phyloP scores from a whole-genome alignment of 2,888 invertebrate species.

The Cerceris rybyensis region DNA sequence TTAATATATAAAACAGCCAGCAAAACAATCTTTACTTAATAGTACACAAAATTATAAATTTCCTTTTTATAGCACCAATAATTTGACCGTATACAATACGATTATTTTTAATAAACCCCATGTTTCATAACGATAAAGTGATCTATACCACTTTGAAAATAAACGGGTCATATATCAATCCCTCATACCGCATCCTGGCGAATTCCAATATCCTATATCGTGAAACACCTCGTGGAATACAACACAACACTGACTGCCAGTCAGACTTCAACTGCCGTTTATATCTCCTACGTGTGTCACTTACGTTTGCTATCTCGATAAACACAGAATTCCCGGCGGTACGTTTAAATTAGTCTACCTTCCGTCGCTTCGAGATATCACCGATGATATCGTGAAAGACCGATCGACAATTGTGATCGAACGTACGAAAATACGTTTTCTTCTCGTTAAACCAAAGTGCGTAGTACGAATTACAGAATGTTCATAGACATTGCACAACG shows the following conservation, averaged over 20 bases:
- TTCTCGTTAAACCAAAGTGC: slow-evolving; percentile 17
- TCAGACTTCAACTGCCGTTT: slow-evolving; percentile 35
- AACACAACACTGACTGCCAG: slow-evolving; percentile 43
- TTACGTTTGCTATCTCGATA: slow-evolving; percentile 56
- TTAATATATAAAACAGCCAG: too few species aligned
- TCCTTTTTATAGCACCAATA: too few species aligned
- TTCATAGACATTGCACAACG: not conserved
- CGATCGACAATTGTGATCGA: not conserved
- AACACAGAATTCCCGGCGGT: slow-evolving; percentile 25
- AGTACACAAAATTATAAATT: too few species aligned
- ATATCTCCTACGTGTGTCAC: slow-evolving; percentile 53
- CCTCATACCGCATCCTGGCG: not conserved
- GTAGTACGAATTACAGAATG: slow-evolving; percentile 36
- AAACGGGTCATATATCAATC: not conserved
- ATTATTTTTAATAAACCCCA: too few species aligned
- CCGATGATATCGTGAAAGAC: slow-evolving; percentile 29
- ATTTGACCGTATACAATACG: too few species aligned
- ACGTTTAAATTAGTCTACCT: slow-evolving; percentile 6
- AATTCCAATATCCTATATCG: too few species aligned
- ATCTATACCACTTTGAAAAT: too few species aligned
- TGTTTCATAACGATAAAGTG: too few species aligned
- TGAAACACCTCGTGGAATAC: slow-evolving; percentile 10
- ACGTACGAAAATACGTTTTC: not conserved
- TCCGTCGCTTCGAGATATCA: slow-evolving; percentile 26
- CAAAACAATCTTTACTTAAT: too few species aligned